These are phyloP conservation scores for Ictalurus punctatus DNA, from an alignment of 2,113 vertebrate genomes.

Conservation along the genomic window DNA sequence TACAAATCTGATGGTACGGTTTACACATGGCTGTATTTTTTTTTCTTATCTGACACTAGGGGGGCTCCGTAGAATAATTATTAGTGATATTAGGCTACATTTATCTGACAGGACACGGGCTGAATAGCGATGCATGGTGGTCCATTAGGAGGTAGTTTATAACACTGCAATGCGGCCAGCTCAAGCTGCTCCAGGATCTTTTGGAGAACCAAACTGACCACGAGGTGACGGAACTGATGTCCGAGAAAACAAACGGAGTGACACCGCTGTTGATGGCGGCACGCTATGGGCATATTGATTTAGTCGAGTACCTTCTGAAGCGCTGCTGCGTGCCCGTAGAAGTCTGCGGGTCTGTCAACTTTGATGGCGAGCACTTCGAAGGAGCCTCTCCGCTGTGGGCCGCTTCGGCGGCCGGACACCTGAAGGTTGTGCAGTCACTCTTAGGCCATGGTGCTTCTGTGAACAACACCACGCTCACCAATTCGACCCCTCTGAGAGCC, in stretches of 20 bases:
- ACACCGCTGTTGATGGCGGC: constrained; percentile 95
- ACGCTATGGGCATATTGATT: constrained; percentile 94
- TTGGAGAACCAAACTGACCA: constrained; percentile 89
- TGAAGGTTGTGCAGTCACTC: constrained; percentile 93
- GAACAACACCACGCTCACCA: constrained; percentile 97
- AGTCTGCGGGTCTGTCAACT: constrained; percentile 92
- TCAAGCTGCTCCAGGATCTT: constrained; percentile 91
- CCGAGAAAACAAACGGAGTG: constrained; percentile 93
- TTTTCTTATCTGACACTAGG: too few species aligned
- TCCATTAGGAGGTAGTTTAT: too few species aligned
- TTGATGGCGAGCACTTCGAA: constrained; percentile 96
- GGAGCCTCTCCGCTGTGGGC: constrained; percentile 96
- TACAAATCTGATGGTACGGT: too few species aligned
- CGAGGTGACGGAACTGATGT: constrained; percentile 86
- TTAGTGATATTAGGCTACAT: too few species aligned
- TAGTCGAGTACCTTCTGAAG: constrained; percentile 94
- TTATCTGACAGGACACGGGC: too few species aligned
- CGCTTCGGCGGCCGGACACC: constrained; percentile 90
- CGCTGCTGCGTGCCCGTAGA: constrained; percentile 90
- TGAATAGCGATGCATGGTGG: too few species aligned
- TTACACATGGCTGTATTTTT: too few species aligned
- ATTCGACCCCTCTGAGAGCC: constrained; percentile 91
- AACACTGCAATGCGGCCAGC: too few species aligned
- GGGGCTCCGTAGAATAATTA: too few species aligned
- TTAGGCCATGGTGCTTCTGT: constrained; percentile 92